Evolutionary conservation across 2,888 invertebrate species (phyloP).

Genomic region (Linnaemya tessellans): DNA sequence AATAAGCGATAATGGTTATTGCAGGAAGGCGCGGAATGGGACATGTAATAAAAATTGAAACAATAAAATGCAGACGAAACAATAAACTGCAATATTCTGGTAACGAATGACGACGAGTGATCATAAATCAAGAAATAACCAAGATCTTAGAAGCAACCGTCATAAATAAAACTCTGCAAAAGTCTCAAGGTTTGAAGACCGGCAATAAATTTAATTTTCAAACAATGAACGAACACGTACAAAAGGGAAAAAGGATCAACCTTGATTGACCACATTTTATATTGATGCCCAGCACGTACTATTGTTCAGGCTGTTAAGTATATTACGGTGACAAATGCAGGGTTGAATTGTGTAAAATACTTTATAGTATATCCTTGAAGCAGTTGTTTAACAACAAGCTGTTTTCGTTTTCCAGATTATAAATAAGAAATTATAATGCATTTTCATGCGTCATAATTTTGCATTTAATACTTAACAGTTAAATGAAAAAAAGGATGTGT

Average conservation of each 20-base stretch:
- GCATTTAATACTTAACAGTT: constrained; percentile 56
- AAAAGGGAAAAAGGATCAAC: constrained; percentile 69
- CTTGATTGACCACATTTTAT: constrained; percentile 79
- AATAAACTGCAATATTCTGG: constrained; percentile 52
- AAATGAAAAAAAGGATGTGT: neutral
- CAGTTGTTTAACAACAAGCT: constrained; percentile 66
- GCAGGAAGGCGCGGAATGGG: constrained; percentile 52
- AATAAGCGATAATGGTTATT: constrained; percentile 4
- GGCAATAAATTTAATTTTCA: constrained; percentile 36
- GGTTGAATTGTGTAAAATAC: constrained; percentile 33
- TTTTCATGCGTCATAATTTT: constrained; percentile 70
- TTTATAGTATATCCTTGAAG: constrained; percentile 63
- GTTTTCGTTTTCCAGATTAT: constrained; percentile 43
- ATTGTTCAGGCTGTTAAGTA: constrained; percentile 28
- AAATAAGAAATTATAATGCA: constrained; percentile 54
- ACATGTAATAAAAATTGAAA: constrained; percentile 51
- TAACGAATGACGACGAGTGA: constrained; percentile 75
- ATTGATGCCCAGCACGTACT: constrained; percentile 66
- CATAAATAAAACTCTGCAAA: constrained; percentile 54
- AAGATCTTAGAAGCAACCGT: constrained; percentile 38
- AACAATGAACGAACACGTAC: constrained; percentile 21
- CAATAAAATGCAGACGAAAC: constrained; percentile 58
- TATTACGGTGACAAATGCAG: constrained; percentile 42
- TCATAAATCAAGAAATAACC: constrained; percentile 78
- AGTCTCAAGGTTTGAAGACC: constrained; percentile 61